These are phyloP conservation scores for Haliclona indistincta DNA, from an alignment of 37 sponge, comb jelly and placozoan species.

Conservation along the genomic window DNA sequence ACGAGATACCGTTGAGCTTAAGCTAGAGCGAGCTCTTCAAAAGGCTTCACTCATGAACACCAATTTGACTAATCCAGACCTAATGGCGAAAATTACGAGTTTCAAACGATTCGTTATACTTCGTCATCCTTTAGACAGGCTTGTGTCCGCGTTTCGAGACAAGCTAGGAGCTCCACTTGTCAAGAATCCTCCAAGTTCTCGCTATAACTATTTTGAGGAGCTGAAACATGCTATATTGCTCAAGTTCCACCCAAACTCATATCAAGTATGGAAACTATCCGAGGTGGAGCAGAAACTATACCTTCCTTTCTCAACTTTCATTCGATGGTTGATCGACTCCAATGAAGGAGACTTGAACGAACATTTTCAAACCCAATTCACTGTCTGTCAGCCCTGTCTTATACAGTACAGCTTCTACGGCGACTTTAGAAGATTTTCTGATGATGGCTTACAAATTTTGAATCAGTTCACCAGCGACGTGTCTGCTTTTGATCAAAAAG, in stretches of 20 bases:
- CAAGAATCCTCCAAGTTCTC: background rate
- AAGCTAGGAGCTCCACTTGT: constrained; percentile 21
- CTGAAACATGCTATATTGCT: background rate
- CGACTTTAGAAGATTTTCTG: constrained; percentile 27
- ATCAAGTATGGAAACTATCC: background rate
- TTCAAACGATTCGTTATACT: constrained; percentile 30
- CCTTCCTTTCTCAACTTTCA: constrained; percentile 19
- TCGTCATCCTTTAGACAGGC: constrained; percentile 52
- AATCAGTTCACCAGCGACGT: background rate
- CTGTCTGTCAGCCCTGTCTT: constrained; percentile 24
- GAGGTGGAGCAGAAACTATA: background rate
- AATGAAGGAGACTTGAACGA: constrained; percentile 31
- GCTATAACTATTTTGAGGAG: constrained; percentile 1
- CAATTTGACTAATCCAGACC: constrained; percentile 7
- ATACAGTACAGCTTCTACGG: constrained; percentile 38
- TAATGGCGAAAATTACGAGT: constrained; percentile 14
- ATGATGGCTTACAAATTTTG: constrained; percentile 9
- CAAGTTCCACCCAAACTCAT: background rate
- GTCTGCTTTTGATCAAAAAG: background rate
- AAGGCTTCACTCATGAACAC: constrained; percentile 7
- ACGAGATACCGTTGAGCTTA: background rate
- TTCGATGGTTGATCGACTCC: constrained; percentile 37
- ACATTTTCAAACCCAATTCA: constrained; percentile 32
- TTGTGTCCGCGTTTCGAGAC: constrained; percentile 36
- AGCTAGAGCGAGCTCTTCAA: background rate